phyloP scores from a whole-genome alignment of 2,888 invertebrate genomes.

The Dromius quadrimaculatus region DNA sequence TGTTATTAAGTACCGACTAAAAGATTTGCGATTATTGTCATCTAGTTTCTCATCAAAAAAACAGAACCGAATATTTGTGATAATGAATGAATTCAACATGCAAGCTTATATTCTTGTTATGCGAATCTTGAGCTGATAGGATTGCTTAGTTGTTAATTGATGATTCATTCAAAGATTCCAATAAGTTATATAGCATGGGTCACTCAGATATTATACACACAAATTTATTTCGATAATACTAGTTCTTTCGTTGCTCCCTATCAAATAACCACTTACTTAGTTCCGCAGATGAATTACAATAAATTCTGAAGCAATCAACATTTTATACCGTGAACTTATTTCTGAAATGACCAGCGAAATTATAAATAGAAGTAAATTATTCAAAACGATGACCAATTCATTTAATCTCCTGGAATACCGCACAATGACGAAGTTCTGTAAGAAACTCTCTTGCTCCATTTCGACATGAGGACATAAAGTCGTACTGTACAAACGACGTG shows the following conservation, averaged over 20 bases:
- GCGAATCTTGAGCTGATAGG: not conserved
- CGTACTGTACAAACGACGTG: slow-evolving; percentile 46
- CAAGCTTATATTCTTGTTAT: slow-evolving; percentile 17
- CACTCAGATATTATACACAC: slow-evolving; percentile 28
- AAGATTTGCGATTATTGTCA: not conserved
- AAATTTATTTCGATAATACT: slow-evolving; percentile 20
- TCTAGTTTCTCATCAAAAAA: not conserved
- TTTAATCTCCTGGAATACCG: no score
- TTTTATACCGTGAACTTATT: no score
- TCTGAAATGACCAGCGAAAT: no score
- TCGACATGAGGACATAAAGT: slow-evolving; percentile 35
- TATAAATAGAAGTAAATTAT: no score
- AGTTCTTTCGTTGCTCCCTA: slow-evolving; percentile 7
- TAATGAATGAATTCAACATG: no score
- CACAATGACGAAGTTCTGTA: no score
- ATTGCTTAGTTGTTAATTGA: slow-evolving; percentile 25
- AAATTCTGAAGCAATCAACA: no score
- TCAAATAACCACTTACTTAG: not conserved
- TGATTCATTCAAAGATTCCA: slow-evolving; percentile 26
- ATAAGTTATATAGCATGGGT: slow-evolving; percentile 38
- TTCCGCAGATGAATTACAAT: no score
- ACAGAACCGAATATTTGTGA: no score
- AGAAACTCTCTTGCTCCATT: slow-evolving; percentile 45
- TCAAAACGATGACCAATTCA: no score
- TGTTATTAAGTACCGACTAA: not conserved